A percentile compares a stretch with the other conserved stretches of the same genome.
These are phyloP conservation scores for Ahaetulla prasina DNA, from an alignment of 2,113 vertebrate species.

Conservation along the genomic window DNA sequence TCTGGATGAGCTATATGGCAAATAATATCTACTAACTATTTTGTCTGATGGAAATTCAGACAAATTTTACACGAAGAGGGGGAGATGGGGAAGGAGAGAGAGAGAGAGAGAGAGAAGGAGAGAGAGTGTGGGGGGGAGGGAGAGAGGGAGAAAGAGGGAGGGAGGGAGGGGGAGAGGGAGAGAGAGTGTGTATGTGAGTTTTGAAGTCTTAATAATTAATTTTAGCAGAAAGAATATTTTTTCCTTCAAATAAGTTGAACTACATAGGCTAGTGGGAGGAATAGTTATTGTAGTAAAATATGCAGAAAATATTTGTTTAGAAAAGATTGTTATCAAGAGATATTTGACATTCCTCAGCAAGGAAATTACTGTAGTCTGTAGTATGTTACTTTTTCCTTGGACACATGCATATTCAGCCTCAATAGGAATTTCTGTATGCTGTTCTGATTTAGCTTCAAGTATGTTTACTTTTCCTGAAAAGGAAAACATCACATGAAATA, in stretches of 20 bases:
- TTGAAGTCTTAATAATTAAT: neutral
- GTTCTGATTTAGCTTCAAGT: neutral
- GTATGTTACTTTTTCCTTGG: neutral
- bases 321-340: neutral
- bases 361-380: neutral
- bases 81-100: neutral
- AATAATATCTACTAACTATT: neutral
- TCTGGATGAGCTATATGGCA: neutral
- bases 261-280: neutral
- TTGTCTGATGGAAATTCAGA: neutral
- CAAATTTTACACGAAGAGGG: neutral
- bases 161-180: rapidly evolving
- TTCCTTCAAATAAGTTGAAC: neutral
- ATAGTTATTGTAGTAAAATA: neutral
- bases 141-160: too few relatives aligned
- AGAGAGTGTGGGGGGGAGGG: neutral
- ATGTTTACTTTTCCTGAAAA: neutral
- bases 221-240: neutral
- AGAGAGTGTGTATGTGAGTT: neutral
- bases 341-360: neutral
- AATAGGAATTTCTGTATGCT: neutral
- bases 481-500: neutral
- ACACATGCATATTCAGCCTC: neutral
- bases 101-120: neutral
- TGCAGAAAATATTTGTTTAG: neutral